Base-by-base conservation (phyloP, 2,113 vertebrate species). In the Pelusios castaneus region DNA sequence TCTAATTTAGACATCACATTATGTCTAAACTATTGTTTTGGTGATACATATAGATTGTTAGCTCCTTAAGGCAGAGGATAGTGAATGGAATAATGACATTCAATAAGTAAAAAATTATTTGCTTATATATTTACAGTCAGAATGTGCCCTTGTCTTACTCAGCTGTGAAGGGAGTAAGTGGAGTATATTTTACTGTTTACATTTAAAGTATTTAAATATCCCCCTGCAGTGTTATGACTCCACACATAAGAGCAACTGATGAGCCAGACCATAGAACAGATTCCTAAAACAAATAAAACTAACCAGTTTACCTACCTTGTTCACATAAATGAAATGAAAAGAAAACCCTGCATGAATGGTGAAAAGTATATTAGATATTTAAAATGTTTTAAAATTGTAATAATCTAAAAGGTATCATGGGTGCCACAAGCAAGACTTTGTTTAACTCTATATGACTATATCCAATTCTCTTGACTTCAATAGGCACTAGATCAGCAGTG, bases 171-270 rank as follows among this genome's bases (percentile, higher is more conserved):
- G 1, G 43, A 79, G 21, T 4, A 84, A 14, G 10, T 45, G 24
- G 41, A 89, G 24, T 47, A 87, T 67, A 52, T 73, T 19, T 43
- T n/a, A n/a, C 52, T 84, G 80, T 80, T 92, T 92, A 43, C 91
- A 75, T 81, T 94, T 95, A 54, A 92, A 91, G 43, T 85, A 87
- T 73, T 49, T 63, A 91, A 90, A 79, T 67, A 21, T 63, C 85
- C 76, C 25, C 81, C 41, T 82, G 41, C 12, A 82, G 14, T 87
- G 84, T 82, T 51, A 91, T 25, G 45, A 90, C 63, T 2, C 19
- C 73, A 89, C 60, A 67, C 21, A 83, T 83, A 85, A 89, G 12
- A 89, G 87, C 22, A 45, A 81, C 17, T 45, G 52, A 55, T 3
- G 34, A 87, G 84, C 63, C 87, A 93, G 8, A 1, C 9, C 47